Evolutionary conservation across 2,888 invertebrate species (phyloP).

Genomic region (Xylota segnis): DNA sequence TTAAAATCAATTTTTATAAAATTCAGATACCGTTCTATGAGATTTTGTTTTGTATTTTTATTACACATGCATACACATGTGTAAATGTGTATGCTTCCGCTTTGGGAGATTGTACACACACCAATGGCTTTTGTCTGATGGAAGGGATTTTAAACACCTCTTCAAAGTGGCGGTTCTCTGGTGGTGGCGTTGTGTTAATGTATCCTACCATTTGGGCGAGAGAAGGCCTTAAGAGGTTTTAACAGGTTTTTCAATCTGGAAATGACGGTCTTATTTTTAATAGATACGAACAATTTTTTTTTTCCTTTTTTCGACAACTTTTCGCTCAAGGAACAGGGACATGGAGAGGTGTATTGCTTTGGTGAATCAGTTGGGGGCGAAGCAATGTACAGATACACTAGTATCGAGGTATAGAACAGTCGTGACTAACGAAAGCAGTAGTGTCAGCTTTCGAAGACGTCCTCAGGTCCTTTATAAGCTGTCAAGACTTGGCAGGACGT

Average conservation of each 20-base stretch:
- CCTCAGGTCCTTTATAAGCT: no score
- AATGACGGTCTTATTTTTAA: conserved; percentile 8
- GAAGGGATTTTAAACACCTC: conserved; percentile 18
- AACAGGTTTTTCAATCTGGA: neutral
- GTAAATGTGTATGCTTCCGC: neutral
- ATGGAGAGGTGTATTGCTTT: neutral
- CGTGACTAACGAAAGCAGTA: no score
- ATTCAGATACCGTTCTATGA: conserved; percentile 30
- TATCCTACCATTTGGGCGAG: no score
- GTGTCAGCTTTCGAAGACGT: no score
- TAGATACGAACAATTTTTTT: no score
- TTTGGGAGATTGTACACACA: neutral
- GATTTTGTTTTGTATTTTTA: conserved; percentile 14
- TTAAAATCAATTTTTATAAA: conserved; percentile 64
- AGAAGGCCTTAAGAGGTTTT: conserved; percentile 11
- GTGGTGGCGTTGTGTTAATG: neutral
- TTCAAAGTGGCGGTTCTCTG: neutral
- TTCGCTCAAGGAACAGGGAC: neutral
- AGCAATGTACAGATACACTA: no score
- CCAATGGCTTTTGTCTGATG: neutral
- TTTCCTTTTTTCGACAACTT: neutral
- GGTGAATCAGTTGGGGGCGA: neutral
- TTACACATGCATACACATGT: conserved; percentile 24
- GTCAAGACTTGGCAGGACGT: no score
- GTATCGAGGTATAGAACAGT: no score